phyloP scores from a whole-genome alignment of 2,797 vertebrate genomes.

The Choloepus didactylus region DNA sequence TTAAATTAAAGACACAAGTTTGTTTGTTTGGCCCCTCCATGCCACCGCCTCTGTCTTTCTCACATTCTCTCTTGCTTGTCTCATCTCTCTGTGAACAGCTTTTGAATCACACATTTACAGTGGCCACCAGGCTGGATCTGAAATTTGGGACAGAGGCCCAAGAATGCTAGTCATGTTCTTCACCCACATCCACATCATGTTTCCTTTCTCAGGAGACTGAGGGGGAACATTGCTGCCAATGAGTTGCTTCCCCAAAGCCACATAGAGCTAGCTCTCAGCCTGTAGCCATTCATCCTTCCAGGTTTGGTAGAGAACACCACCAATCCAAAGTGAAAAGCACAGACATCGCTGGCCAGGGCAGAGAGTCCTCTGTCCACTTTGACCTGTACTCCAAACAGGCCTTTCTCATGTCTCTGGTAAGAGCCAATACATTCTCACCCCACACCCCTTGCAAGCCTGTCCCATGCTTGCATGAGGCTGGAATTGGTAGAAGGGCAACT shows the following conservation, averaged over 20 bases:
- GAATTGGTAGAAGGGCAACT: not conserved
- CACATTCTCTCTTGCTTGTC: not conserved
- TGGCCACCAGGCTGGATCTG: not conserved
- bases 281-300: not conserved
- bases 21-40: not conserved
- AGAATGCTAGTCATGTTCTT: not conserved
- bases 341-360: not conserved
- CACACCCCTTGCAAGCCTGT: not conserved
- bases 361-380: not conserved
- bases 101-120: not conserved
- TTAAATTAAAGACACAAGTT: not conserved
- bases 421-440: fast-evolving
- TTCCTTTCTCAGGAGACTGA: not conserved
- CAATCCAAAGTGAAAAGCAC: not conserved
- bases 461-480: not conserved
- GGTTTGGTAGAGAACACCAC: not conserved
- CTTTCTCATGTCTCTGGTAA: not conserved
- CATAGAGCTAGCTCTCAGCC: not conserved
- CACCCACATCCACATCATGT: fast-evolving
- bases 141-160: not conserved
- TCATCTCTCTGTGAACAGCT: not conserved
- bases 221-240: not conserved
- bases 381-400: not conserved
- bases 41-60: not conserved
- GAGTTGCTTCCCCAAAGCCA: not conserved